Base-by-base conservation (phyloP, 2,797 vertebrate species). In the Etheostoma nigrum region DNA sequence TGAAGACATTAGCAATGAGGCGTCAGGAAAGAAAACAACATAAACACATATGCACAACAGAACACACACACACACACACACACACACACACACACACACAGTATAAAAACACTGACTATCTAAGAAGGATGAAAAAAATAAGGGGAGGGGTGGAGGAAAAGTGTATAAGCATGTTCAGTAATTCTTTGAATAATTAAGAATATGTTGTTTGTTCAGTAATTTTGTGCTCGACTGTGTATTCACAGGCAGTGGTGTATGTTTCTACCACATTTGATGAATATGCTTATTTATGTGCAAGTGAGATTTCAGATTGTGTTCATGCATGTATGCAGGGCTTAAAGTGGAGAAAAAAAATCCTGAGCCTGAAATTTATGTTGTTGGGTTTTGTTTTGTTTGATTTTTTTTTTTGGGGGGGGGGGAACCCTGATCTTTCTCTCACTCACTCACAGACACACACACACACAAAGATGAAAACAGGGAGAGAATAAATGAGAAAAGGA, bases 111-210 rank as follows among this genome's bases (percentile, higher is more conserved):
- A 67, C 4, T 51, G 52, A 64, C 36, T 18, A 59, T 30, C 53
- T 54, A 12, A 49, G 21, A 27, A 13, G 33, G 33, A 33, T 33
- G 33, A 40, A 33, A 23, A 57, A 79, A 45, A 67, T 60, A 57
- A 69, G 33, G 54, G 59, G 57, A 72, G 19, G 55, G 27, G 42
- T 68, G 36, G 30, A 67, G 40, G 27, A 69, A 78, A 77, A 60
- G 59, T 49, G 27, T 45, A 64, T 58, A 40, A 76, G 61, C 51
- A 53, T 73, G 61, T 70, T 82, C 25, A 55, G 67, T 79, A 65
- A 76, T 73, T 82, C 44, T 55, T 72, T 72, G 11, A 81, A 73
- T 72, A 67, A 83, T 59, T 57, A 61, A 69, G 70, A 74, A 51
- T 68, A 30, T 12, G 21, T 52, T 75, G 48, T 75, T 77, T 76